Evolutionary conservation across 2,113 vertebrate genomes (phyloP).

Genomic region (Malurus melanocephalus): DNA sequence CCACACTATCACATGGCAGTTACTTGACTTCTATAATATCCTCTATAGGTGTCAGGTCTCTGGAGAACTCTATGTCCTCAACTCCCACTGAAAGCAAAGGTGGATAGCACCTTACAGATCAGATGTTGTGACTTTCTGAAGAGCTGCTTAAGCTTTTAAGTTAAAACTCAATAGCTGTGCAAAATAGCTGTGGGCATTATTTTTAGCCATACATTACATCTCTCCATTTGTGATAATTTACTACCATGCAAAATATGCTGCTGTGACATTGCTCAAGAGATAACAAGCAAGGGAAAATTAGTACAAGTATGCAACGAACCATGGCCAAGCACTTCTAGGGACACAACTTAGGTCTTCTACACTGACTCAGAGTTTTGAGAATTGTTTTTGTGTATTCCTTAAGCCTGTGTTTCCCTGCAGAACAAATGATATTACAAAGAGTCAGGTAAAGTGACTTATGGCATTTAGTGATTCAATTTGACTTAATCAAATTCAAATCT

Average conservation of each 20-base stretch:
- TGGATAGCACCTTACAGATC: neutral
- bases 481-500: neutral
- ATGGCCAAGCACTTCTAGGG: neutral
- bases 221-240: neutral
- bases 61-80: neutral
- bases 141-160: neutral
- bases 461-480: neutral
- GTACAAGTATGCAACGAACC: neutral
- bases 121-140: neutral
- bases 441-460: neutral
- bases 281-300: neutral
- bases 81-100: constrained; percentile 10
- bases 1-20: constrained; percentile 15
- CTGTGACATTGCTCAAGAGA: neutral
- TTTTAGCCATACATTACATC: neutral
- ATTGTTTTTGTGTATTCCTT: neutral
- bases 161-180: neutral
- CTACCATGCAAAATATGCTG: neutral
- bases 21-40: constrained; percentile 50
- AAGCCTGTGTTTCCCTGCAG: neutral
- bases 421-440: neutral
- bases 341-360: neutral
- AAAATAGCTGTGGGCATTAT: neutral
- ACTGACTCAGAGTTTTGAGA: neutral
- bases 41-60: constrained; percentile 7